Base-by-base conservation (phyloP, 2,797 vertebrate species). In the Chrysolophus pictus region DNA sequence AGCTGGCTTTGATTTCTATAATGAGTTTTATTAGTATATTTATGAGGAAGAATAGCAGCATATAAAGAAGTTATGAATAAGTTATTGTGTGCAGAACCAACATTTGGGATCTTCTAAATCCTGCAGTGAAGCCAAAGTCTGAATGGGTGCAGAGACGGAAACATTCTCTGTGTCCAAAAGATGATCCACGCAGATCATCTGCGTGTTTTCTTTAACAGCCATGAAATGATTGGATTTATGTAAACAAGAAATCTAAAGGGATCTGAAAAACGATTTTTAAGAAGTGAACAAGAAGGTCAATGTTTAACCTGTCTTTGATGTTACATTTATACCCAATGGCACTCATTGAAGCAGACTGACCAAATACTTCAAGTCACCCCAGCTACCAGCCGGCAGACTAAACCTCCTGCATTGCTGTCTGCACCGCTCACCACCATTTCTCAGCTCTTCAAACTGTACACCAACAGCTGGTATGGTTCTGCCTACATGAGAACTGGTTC, bases 21-120 rank as follows among this genome's bases (percentile, higher is more conserved):
- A 96, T 87, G 91, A 91, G 83, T 93, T 96, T 94, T 96, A 93
- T 94, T 95, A 91, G 88, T 94, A 87, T 94, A 93, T 94, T 96
- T 96, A 96, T 93, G 92, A 93, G 80, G 77, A 95, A 58, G 82
- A 95, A 94, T 33, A 74, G 79, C 56, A 9, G 73, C 92, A 84
- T 86, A 86, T 81, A 77, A 95, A 95, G 81, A 92, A 94, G 78
- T 84, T 88, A 92, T 87, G 91, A 94, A 94, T 95, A 95, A 93
- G 77, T 88, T 94, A 92, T 91, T 91, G 78, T 84, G 62, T 85
- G 74, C 56, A 88, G 72, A 90, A 79, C 31, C 70, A 95, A 33
- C 65, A 78, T 87, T 90, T 84, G 44, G 42, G 70, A 86, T 88
- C 70, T 64, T 85, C 81, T 68, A 70, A 79, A 62, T 77, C 77